Evolutionary conservation across 2,113 vertebrate species (phyloP), one percentile per base, ranked within the genome.

Genomic region (Gallinago undulata): DNA sequence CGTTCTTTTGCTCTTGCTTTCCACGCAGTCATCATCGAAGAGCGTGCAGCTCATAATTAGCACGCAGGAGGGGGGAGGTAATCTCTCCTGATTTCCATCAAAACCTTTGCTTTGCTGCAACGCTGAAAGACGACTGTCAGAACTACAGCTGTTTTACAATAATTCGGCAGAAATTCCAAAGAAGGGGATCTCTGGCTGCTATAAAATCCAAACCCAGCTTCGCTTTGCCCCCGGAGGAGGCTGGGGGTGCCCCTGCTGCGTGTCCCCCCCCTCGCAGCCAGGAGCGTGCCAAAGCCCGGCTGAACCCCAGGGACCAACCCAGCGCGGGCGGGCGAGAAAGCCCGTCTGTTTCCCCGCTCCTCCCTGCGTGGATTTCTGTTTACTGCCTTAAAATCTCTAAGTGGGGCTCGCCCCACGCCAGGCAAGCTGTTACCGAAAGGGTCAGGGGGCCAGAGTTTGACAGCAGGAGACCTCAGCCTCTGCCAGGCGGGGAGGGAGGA

Each of bases 361-460:
- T 66, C 47, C 13, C 3, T 5, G 60, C 90, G 62, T 67, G 56
- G 2, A 89, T 90, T 77, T 41, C 75, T 88, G 17, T 94, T 96
- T 92, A 83, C 75, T 77, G 27, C 88, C 84, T 16, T 1, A 4
- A 87, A 92, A 85, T 35, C 79, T 67, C 59, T 0, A 33, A 66
- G 82, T 3, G 78, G 78, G 77, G 45, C 90, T 85, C 13, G 0
- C 59, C 84, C 59, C 6, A 22, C 0, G 30, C 88, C 14, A 77
- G 8, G 23, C 93, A 90, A 93, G 95, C 94, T 90, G 93, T 41
- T 51, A 22, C 87, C 33, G 87, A n/a, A 8, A 50, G 91, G 78
- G 74, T 76, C 93, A 77, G 86, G 85, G 95, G 95, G 90, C 75
- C 69, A 15, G 60, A 88, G 75, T 88, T 27, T 93, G 96, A 79